phyloP scores from a whole-genome alignment of 2,888 invertebrate genomes.

The Drosophila nigricruria region DNA sequence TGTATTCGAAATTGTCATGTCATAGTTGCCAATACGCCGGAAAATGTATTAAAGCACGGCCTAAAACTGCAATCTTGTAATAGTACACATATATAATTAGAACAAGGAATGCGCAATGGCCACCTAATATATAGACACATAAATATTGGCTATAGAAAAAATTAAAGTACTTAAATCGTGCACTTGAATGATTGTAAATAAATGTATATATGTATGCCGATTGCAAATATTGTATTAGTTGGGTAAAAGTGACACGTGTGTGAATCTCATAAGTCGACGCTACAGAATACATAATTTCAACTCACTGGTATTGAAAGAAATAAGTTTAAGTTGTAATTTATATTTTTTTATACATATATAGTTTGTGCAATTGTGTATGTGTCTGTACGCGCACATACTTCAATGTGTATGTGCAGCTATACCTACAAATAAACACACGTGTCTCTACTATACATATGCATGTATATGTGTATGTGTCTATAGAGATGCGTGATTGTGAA shows the following conservation, averaged over 20 bases:
- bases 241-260: conserved; percentile 75
- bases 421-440: conserved; percentile 11
- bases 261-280: conserved; percentile 73
- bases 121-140: conserved; percentile 47
- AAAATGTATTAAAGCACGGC: conserved; percentile 58
- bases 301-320: conserved; percentile 44
- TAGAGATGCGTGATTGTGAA: background rate
- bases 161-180: conserved; percentile 66
- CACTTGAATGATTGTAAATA: conserved; percentile 49
- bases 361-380: background rate
- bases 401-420: conserved; percentile 14
- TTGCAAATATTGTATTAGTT: conserved; percentile 54
- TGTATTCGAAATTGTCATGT: conserved; percentile 61
- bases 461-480: background rate
- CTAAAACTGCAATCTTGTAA: conserved; percentile 62
- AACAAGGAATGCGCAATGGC: conserved; percentile 67
- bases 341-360: background rate
- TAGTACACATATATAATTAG: conserved; percentile 60
- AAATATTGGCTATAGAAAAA: conserved; percentile 39
- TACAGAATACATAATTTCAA: conserved; percentile 23
- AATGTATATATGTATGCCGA: conserved; percentile 30
- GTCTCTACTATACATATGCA: conserved; percentile 3
- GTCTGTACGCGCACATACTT: background rate
- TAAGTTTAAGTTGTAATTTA: conserved; percentile 16
- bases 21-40: conserved; percentile 63